Base-by-base conservation (phyloP, 2,888 invertebrate genomes). In the Oscheius sp. region DNA sequence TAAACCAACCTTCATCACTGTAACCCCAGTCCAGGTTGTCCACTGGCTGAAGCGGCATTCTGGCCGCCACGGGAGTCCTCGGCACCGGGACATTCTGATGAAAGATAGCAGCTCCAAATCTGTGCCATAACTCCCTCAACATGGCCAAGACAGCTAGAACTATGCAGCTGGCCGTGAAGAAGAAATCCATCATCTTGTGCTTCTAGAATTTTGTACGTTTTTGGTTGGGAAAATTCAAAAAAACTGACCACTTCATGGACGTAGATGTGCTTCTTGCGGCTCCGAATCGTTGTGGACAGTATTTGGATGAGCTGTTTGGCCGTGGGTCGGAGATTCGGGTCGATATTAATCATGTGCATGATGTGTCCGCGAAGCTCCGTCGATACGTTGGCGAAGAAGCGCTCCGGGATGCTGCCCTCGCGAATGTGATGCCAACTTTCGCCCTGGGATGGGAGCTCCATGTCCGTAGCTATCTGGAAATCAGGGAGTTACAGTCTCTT, bases 391-490 rank as follows among this genome's bases (percentile, higher is more conserved):
- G 35, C 65, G 32, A 84, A 76, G 74, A 90, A 89, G 62, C 89
- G 90, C 21, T 91, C 90, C 1, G 93, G 92, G 35, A 93, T 89
- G 2, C 90, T 87, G n/a, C 92, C 92, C 63, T 90, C 90, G 32
- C 93, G 89, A 35, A 94, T 89, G 68, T 91, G 89, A 83, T 93
- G 93, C 94, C 94, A 94, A 37, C 92, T 90, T 0, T 92, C 91
- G 0, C 93, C 94, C 81, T 92, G 92, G 55, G 91, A 90, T 0
- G 94, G 94, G 73, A 94, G 89, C 80, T 93, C 92, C 76, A 94
- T 91, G 89, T 93, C 93, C 80, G 92, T 92, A 0, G 93, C 92
- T 57, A 94, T 79, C 76, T 77, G 7, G 48, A 47, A 47, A 21
- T 21, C 21, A 21, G 21, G 21, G 21, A 21, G 21, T 21, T 21